Evolutionary conservation across 2,888 invertebrate genomes (phyloP), one percentile per base, ranked within the genome.

Genomic region (Neuroscelio doddi): DNA sequence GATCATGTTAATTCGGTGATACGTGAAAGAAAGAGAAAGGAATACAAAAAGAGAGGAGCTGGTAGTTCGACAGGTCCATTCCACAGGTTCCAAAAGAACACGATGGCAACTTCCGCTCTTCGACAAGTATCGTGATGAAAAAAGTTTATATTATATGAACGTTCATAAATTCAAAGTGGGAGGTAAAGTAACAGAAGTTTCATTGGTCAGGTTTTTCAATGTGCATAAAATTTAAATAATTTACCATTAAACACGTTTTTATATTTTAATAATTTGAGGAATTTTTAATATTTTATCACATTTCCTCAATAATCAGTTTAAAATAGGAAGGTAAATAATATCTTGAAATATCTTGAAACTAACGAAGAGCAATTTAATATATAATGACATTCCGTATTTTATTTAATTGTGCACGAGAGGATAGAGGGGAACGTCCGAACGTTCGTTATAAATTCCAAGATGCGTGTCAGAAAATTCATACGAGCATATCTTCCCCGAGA

Each of bases 331-430:
- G n/a, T n/a, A n/a, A n/a, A n/a, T n/a, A n/a, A n/a, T n/a, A n/a
- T n/a, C n/a, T n/a, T n/a, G n/a, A n/a, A n/a, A n/a, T n/a, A n/a
- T n/a, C n/a, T n/a, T n/a, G 21, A 2, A 5, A 5, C 21, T 5
- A 71, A 71, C 68, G 70, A 51, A 66, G 67, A 63, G 66, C 64
- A 62, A 68, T 68, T 62, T 64, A 71, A 58, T 68, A n/a, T n/a
- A 74, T 68, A 72, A 72, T 71, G 67, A 64, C 69, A 66, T 72
- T 69, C 64, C 51, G 68, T 56, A 44, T 44, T 32, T 51, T 41
- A 41, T 26, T 64, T 47, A 27, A 34, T 44, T 50, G 30, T 56
- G 52, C 59, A 59, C 46, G 44, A n/a, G n/a, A n/a, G n/a, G n/a
- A n/a, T n/a, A n/a, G n/a, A n/a, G n/a, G n/a, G 10, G 57, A 47